These are phyloP conservation scores for Phortica okadai DNA, from an alignment of 2,888 invertebrate species.

Conservation along the genomic window DNA sequence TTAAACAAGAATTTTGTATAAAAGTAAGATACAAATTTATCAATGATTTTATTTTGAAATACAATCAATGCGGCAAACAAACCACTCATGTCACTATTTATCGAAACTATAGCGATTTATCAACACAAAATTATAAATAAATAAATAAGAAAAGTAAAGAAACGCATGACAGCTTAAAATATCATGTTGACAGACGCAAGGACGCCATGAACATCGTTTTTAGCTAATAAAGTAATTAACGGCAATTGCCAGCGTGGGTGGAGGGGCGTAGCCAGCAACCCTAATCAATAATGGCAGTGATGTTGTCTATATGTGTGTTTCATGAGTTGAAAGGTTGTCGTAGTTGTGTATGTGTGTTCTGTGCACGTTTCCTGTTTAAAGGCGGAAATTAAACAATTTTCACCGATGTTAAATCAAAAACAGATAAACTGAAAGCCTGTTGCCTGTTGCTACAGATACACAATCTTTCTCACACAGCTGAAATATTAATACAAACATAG, in stretches of 20 bases:
- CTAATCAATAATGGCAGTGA: constrained; percentile 50
- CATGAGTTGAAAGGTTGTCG: neutral
- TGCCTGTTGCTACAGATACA: neutral
- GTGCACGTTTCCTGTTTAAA: constrained; percentile 26
- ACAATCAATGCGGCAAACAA: neutral
- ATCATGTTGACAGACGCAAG: constrained; percentile 17
- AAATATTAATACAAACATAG: neutral
- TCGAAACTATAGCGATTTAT: neutral
- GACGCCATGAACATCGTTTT: constrained; percentile 36
- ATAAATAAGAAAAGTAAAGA: neutral
- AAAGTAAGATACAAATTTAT: too few relatives aligned
- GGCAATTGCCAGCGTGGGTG: constrained; percentile 18
- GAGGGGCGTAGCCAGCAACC: constrained; percentile 36
- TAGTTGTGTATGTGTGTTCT: constrained; percentile 7
- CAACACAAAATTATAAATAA: neutral
- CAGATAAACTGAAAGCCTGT: constrained; percentile 18
- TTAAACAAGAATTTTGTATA: neutral
- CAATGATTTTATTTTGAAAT: neutral
- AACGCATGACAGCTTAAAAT: neutral
- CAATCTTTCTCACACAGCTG: neutral
- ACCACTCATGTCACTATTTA: too few relatives aligned
- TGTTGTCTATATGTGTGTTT: constrained; percentile 8
- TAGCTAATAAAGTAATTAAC: constrained; percentile 66
- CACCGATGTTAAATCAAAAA: constrained; percentile 11
- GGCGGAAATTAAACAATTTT: constrained; percentile 42